A percentile compares a stretch with the other conserved stretches of the same genome.
Conservation (phyloP, 2,797 vertebrate genomes). For the Rhabdomys pumilio region DNA sequence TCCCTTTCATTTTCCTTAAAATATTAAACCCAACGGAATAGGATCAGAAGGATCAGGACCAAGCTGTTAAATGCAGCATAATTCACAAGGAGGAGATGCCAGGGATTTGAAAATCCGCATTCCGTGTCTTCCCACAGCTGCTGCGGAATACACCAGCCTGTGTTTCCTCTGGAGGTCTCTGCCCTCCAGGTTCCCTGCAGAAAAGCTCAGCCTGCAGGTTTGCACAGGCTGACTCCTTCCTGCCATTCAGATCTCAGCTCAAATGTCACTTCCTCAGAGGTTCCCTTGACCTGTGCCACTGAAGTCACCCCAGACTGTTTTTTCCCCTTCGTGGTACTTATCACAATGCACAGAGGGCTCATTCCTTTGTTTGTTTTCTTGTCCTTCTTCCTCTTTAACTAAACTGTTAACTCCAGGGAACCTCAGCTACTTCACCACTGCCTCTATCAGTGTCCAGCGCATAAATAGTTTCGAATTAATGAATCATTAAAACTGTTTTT, state of each 20-base stretch:
- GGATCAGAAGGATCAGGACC: neutral
- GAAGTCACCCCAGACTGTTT: neutral
- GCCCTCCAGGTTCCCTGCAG: neutral
- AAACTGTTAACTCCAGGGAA: conserved; percentile 10
- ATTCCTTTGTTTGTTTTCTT: conserved; percentile 55
- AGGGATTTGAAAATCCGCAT: rapidly evolving
- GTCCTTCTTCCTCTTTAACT: neutral
- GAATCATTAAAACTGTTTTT: neutral
- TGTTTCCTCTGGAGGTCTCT: conserved; percentile 41
- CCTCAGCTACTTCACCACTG: neutral
- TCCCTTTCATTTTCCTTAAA: neutral
- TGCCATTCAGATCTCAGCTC: conserved; percentile 68
- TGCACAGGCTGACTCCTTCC: conserved; percentile 39
- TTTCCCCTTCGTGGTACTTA: neutral
- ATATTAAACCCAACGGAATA: neutral
- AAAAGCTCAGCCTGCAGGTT: conserved; percentile 18
- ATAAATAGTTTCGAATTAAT: conserved; percentile 5
- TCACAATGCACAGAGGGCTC: neutral
- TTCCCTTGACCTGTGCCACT: conserved; percentile 36
- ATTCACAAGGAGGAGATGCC: neutral
- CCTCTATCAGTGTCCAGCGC: neutral
- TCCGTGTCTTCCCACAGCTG: neutral
- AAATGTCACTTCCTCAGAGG: conserved; percentile 72
- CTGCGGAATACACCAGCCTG: rapidly evolving
- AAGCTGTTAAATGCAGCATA: neutral